Evolutionary conservation across 2,797 vertebrate genomes (phyloP).

Genomic region (Notoglanidium macrostoma): DNA sequence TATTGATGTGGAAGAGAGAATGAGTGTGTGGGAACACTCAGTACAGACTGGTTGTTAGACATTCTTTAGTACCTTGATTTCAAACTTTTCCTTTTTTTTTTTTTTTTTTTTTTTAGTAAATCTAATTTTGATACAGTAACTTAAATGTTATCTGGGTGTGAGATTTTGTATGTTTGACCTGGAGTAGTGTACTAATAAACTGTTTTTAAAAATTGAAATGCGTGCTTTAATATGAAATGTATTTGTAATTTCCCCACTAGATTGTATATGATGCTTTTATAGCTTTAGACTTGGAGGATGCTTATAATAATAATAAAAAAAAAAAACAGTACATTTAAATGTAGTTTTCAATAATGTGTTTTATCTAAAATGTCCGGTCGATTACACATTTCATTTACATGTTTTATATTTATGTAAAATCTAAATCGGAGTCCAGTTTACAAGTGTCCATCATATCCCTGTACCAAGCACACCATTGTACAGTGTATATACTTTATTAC

Average conservation of each 20-base stretch:
- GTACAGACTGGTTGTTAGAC: neutral
- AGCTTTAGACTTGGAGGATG: neutral
- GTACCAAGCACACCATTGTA: neutral
- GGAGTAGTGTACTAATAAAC: conserved; percentile 52
- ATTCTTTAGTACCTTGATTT: conserved; percentile 16
- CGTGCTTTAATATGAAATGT: neutral
- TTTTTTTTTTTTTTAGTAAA: neutral
- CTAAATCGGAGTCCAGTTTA: neutral
- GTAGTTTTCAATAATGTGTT: neutral
- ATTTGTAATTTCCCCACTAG: neutral
- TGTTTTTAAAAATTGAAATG: conserved; percentile 20
- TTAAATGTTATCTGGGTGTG: conserved; percentile 13
- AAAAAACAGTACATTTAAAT: neutral
- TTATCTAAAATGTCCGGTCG: neutral
- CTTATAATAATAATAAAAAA: too few relatives aligned
- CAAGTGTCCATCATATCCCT: neutral
- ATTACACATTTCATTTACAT: neutral
- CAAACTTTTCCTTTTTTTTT: neutral
- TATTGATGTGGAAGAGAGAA: conserved; percentile 6
- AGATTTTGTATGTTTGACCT: conserved; percentile 32
- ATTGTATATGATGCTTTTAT: neutral
- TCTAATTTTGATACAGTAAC: conserved; percentile 14
- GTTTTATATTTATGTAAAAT: neutral
- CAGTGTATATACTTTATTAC: neutral
- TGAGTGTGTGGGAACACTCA: neutral